Conservation (phyloP, 2,113 vertebrate genomes). For the Alouatta palliata region DNA sequence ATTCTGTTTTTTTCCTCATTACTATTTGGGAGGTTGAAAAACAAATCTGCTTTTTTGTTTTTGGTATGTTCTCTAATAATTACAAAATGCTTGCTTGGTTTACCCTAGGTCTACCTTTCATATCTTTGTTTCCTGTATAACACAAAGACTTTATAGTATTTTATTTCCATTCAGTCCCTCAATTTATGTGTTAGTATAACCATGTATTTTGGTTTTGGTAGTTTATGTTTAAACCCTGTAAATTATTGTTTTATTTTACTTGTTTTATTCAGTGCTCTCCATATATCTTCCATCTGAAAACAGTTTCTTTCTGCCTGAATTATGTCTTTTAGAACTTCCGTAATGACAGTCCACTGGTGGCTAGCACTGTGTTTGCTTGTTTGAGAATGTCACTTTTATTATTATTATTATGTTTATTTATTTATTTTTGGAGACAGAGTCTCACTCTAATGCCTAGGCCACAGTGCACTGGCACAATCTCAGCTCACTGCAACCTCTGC, state of each 20-base stretch:
- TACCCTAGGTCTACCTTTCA: neutral
- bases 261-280: neutral
- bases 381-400: neutral
- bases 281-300: neutral
- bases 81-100: neutral
- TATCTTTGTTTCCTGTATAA: neutral
- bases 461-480: too few species aligned
- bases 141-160: neutral
- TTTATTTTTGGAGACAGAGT: too few species aligned
- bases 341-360: neutral
- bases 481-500: too few species aligned
- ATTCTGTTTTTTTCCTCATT: neutral
- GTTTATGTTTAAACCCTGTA: neutral
- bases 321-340: neutral
- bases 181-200: neutral
- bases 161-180: neutral
- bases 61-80: neutral
- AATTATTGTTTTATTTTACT: neutral
- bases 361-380: neutral
- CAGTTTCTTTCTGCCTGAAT: constrained; percentile 20
- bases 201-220: neutral
- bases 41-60: neutral
- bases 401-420: too few species aligned
- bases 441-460: too few species aligned
- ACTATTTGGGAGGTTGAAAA: neutral